Conservation (phyloP, 64 coral and sea anemone genomes). For the Montipora foliosa region DNA sequence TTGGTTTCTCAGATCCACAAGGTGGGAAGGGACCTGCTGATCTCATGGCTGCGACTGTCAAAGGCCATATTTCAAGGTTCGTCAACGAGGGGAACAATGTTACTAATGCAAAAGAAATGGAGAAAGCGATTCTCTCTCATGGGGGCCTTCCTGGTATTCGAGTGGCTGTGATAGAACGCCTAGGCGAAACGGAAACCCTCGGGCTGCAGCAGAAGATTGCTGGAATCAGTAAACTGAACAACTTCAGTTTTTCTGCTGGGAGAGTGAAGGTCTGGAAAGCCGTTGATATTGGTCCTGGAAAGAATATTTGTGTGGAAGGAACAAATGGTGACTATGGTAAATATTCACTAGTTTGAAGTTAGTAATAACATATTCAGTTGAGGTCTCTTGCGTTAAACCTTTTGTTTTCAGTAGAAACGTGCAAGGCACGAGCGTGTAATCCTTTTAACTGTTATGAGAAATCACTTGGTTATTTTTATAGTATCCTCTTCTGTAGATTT, state of each 20-base stretch:
- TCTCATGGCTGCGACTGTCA: background rate
- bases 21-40: background rate
- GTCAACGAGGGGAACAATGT: background rate
- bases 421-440: no score
- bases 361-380: background rate
- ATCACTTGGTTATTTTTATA: background rate
- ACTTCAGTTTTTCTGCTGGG: background rate
- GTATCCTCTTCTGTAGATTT: background rate
- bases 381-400: background rate
- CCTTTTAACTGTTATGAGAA: no score
- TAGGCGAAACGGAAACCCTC: background rate
- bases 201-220: background rate
- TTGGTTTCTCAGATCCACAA: background rate
- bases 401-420: no score
- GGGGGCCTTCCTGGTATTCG: background rate
- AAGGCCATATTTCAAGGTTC: background rate
- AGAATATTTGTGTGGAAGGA: background rate
- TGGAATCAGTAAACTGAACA: background rate
- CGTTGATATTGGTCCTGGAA: background rate
- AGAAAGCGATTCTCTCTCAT: background rate
- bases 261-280: background rate
- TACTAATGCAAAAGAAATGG: background rate
- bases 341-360: background rate
- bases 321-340: background rate
- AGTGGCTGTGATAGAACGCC: background rate